Conservation (phyloP, 2,888 invertebrate genomes). For the Urechis unicinctus region DNA sequence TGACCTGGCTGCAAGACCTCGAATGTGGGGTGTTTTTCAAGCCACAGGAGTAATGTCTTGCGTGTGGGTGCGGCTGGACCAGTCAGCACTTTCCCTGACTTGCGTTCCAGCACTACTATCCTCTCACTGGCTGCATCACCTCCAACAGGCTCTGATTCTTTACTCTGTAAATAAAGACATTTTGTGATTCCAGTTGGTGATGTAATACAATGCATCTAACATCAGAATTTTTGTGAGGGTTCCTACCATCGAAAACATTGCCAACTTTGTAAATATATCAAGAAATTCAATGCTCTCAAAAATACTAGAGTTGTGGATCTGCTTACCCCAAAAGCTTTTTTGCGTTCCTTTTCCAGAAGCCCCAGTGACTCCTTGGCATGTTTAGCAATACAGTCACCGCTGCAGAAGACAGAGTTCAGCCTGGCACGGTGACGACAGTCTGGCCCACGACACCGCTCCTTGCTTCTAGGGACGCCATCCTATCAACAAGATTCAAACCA, state of each 20-base stretch:
- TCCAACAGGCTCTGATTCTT: no score
- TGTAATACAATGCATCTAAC: no score
- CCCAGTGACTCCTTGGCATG: neutral
- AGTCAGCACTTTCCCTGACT: slow-evolving; percentile 64
- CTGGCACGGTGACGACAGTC: neutral
- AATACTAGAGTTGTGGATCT: no score
- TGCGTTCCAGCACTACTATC: slow-evolving; percentile 75
- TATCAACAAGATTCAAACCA: neutral
- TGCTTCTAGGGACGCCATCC: neutral
- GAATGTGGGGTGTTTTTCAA: slow-evolving; percentile 78
- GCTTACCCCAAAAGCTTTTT: neutral
- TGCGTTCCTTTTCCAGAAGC: neutral
- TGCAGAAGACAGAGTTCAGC: neutral
- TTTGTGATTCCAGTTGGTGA: no score
- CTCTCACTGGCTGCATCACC: slow-evolving; percentile 10
- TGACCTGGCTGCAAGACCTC: slow-evolving; percentile 62
- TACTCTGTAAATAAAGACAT: no score
- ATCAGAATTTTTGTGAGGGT: no score
- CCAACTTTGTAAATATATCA: no score
- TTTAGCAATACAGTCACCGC: neutral
- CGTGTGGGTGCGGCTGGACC: slow-evolving; percentile 77
- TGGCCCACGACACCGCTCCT: neutral
- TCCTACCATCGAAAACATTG: no score
- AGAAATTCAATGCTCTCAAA: no score
- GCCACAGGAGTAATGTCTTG: slow-evolving; percentile 72